Evolutionary conservation across 35 echinoderm and acorn worm genomes (phyloP), one percentile per base, ranked within the genome.

Genomic region (Acanthaster planci): DNA sequence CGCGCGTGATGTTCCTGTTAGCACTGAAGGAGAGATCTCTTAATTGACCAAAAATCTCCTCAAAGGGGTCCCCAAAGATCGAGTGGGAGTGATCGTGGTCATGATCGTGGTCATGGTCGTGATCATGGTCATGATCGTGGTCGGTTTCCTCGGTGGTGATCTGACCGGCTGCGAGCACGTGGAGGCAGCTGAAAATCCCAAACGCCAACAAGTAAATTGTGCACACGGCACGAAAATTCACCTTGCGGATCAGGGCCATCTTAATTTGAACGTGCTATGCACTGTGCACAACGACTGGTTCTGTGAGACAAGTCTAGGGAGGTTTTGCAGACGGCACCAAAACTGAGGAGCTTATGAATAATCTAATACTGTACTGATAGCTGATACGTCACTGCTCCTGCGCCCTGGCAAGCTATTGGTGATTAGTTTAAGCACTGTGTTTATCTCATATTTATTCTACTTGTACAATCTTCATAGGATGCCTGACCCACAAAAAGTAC

Each of bases 211-310:
- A 34, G 34, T 31, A 72, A 47, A 47, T 12, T 21, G 34, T 72
- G 64, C 64, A 72, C 64, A 72, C 64, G 64, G 64, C 64, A 72
- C 64, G 64, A 72, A 72, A 72, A 34, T 72, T 14, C 2, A 10
- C 2, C 2, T 22, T 8, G 23, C 60, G 7, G 32, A 23, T 31
- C 17, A 26, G 23, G 23, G 60, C 60, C 60, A 68, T 68, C 29
- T 68, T 26, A 68, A 31, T 68, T 0, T 68, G 18, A 2, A 19
- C 57, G 10, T 68, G 55, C 27, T 18, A 2, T 21, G 0, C 17
- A 67, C n/a, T n/a, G n/a, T n/a, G n/a, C n/a, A n/a, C n/a, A n/a
- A n/a, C n/a, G n/a, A n/a, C n/a, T n/a, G n/a, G 1, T 8, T n/a
- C 60, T 2, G 29, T 7, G 34, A 19, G 10, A 10, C 23, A 0